phyloP scores from a whole-genome alignment of 2,888 invertebrate genomes.

The Tiliacea aurago region DNA sequence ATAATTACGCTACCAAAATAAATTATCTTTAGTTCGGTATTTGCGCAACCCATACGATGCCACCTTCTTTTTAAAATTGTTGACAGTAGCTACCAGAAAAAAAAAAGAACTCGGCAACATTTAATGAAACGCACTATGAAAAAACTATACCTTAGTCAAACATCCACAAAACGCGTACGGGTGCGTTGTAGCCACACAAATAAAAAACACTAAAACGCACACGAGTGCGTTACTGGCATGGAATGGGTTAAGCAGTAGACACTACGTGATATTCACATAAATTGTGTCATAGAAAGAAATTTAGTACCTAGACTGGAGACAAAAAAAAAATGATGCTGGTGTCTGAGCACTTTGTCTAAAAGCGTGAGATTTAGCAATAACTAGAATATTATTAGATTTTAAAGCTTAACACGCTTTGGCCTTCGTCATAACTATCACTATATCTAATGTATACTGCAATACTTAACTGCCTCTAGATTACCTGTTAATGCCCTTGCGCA shows the following conservation, averaged over 20 bases:
- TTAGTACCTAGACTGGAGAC: background rate
- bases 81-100: too few species aligned
- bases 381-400: constrained; percentile 44
- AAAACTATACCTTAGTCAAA: too few species aligned
- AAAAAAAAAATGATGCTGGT: too few species aligned
- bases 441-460: constrained; percentile 57
- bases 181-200: too few species aligned
- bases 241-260: background rate
- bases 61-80: too few species aligned
- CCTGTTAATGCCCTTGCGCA: constrained; percentile 57
- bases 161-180: too few species aligned
- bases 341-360: constrained; percentile 19
- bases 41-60: too few species aligned
- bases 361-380: constrained; percentile 62
- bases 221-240: too few species aligned
- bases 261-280: background rate
- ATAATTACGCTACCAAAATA: too few species aligned
- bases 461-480: constrained; percentile 52
- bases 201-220: too few species aligned
- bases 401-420: constrained; percentile 50
- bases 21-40: background rate
- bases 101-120: too few species aligned
- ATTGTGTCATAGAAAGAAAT: background rate
- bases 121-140: too few species aligned
- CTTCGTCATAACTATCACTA: constrained; percentile 66